Evolutionary conservation across 2,797 vertebrate species (phyloP).

Genomic region (Gambusia yucatana): DNA sequence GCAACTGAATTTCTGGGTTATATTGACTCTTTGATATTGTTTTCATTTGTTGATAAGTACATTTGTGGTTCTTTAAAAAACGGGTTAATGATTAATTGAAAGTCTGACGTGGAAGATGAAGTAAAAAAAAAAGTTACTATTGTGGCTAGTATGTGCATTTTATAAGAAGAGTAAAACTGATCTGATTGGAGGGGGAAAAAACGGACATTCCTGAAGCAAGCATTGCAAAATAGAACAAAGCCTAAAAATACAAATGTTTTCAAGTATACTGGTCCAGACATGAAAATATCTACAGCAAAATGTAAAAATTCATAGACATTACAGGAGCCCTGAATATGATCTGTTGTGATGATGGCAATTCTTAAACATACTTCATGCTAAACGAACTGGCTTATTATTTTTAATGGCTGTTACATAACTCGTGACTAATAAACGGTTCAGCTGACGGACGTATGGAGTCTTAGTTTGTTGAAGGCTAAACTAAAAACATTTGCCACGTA

Average conservation of each 20-base stretch:
- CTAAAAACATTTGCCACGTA: not conserved
- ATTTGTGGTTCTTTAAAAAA: not conserved
- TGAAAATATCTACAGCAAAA: not conserved
- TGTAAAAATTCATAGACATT: not conserved
- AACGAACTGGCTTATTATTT: not conserved
- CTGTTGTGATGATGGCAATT: not conserved
- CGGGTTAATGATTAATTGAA: not conserved
- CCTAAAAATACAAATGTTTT: not conserved
- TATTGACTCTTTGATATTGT: not conserved
- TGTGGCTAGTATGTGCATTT: not conserved
- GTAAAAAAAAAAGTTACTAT: not conserved
- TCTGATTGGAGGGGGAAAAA: not conserved
- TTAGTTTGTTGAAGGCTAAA: constrained; percentile 11
- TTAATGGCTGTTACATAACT: not conserved
- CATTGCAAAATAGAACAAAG: not conserved
- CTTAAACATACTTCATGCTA: not conserved
- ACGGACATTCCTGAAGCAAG: not conserved
- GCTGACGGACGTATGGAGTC: not conserved
- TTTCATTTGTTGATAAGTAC: not conserved
- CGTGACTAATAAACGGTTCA: not conserved
- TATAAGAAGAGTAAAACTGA: not conserved
- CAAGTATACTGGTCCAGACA: not conserved
- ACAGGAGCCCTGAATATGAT: not conserved
- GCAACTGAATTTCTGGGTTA: not conserved
- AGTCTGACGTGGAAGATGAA: not conserved